Evolutionary conservation across 1,140 invertebrate genomes (phyloP), one percentile per base, ranked within the genome.

Genomic region (Alviniconcha marisindica): DNA sequence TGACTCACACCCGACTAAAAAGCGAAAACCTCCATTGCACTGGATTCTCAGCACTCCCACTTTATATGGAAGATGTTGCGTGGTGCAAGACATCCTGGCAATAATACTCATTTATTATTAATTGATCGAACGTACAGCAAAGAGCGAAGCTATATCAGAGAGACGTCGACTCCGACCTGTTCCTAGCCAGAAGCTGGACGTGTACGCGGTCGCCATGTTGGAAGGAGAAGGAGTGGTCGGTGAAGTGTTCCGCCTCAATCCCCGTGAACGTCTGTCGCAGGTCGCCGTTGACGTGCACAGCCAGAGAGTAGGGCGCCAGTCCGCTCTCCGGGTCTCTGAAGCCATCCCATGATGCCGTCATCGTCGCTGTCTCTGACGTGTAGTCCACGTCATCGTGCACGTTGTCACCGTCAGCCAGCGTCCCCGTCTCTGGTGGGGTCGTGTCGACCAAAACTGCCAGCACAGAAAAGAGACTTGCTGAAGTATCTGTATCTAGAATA

Each of bases 361-460:
- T 71, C 36, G 56, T 83, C 18, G 88, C 88, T 7, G 85, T 69
- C 28, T 87, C 84, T 31, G 86, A 85, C 1, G 84, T 85, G 63
- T 84, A 89, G 10, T 84, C 63, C n/a, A 86, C 79, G 63, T 89
- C 87, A 31, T 76, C 33, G 21, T n/a, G 10, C 0, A 48, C 40
- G 33, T 78, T 71, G 18, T 40, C 28, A 31, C 88, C 88, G 81
- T 89, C 88, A 0, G 18, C 38, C 24, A 86, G 82, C 44, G 54
- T 77, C 18, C 88, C 86, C 21, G 40, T 12, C 3, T 86, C 42
- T 31, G 88, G 88, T 40, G 79, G 40, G 48, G 88, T 89, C 24
- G 33, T 81, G 40, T 89, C 88, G 60, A 89, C 79, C 36, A 87
- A 48, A 1, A 89, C 88, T 88, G n/a, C n/a, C n/a, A n/a, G n/a